Evolutionary conservation across 2,113 vertebrate species (phyloP).

Genomic region (Phalacrocorax brasilianus): DNA sequence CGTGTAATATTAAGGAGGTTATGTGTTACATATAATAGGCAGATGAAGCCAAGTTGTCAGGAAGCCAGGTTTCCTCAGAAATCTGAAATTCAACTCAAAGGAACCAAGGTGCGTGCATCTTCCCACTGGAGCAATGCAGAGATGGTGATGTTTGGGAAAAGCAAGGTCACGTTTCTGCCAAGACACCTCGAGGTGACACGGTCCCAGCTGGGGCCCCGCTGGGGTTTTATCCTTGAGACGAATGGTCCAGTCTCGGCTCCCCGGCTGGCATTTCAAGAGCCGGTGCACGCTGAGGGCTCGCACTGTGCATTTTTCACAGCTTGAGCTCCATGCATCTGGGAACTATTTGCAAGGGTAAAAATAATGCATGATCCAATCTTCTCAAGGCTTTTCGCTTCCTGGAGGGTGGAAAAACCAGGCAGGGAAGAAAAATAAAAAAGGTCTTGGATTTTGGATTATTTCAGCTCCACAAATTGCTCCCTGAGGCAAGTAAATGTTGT

Average conservation of each 20-base stretch:
- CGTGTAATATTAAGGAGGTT: conserved; percentile 55
- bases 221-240: not conserved
- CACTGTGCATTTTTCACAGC: not conserved
- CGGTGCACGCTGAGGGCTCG: not conserved
- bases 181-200: fast-evolving
- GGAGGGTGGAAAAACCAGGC: conserved; percentile 8
- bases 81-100: not conserved
- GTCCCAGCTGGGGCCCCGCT: not conserved
- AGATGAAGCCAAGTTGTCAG: conserved; percentile 41
- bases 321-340: not conserved
- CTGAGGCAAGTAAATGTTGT: conserved; percentile 12
- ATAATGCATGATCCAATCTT: conserved; percentile 5
- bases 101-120: not conserved
- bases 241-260: not conserved
- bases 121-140: fast-evolving
- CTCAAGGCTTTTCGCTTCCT: conserved; percentile 5
- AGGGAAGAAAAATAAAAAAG: not conserved
- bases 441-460: conserved; percentile 35
- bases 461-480: conserved; percentile 55
- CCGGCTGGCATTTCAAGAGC: not conserved
- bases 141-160: not conserved
- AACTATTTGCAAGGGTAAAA: conserved; percentile 28
- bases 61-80: conserved; percentile 24
- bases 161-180: not conserved
- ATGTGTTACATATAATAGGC: conserved; percentile 40